These are phyloP conservation scores for Crocuta crocuta DNA, from an alignment of 2,113 vertebrate species.

Conservation along the genomic window DNA sequence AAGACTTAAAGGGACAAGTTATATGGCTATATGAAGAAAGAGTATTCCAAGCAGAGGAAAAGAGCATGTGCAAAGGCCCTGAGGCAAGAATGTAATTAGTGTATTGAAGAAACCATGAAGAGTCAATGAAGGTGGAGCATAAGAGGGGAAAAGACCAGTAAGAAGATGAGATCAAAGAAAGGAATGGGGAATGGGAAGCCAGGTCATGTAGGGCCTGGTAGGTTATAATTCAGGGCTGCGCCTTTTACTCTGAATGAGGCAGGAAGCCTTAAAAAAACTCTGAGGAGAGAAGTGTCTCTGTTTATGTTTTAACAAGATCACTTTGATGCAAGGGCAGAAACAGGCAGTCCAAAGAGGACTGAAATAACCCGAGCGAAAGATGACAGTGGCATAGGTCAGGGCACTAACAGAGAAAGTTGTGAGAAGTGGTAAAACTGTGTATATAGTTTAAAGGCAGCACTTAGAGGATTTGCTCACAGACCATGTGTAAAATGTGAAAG, in stretches of 20 bases:
- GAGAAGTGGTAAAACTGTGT: neutral
- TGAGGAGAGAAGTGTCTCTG: neutral
- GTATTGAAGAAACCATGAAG: neutral
- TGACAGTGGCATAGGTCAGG: neutral
- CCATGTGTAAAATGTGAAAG: neutral
- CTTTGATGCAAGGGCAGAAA: neutral
- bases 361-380: neutral
- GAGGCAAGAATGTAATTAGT: neutral
- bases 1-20: neutral
- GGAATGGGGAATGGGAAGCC: neutral
- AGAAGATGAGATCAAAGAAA: neutral
- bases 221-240: neutral
- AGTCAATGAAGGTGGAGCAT: neutral
- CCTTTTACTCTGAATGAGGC: neutral
- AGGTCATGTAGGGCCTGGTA: neutral
- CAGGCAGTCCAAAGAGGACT: neutral
- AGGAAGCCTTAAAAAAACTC: neutral
- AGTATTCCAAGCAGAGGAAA: neutral
- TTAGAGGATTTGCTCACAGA: neutral
- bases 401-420: neutral
- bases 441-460: neutral
- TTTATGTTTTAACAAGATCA: neutral
- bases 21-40: neutral
- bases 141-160: neutral
- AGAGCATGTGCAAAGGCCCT: neutral